phyloP scores from a whole-genome alignment of 2,797 vertebrate species.

The Luscinia megarhynchos region DNA sequence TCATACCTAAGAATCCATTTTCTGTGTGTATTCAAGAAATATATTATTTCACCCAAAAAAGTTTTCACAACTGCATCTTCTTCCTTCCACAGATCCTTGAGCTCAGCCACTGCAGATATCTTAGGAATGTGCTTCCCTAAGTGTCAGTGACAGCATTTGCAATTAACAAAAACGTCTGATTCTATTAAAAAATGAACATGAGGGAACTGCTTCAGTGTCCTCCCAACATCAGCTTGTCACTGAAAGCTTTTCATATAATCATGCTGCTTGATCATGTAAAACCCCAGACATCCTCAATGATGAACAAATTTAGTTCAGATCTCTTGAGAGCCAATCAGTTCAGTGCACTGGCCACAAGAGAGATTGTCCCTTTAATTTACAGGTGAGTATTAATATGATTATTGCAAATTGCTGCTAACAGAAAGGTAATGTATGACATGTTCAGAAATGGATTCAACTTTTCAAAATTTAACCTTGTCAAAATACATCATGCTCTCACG shows the following conservation, averaged over 20 bases:
- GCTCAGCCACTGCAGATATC: not conserved
- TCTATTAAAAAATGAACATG: not conserved
- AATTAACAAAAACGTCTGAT: not conserved
- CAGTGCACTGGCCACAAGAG: not conserved
- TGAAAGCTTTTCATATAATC: not conserved
- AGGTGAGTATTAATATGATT: not conserved
- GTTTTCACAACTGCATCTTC: not conserved
- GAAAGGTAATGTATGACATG: not conserved
- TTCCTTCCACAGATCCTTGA: not conserved
- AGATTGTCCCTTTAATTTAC: not conserved
- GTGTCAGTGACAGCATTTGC: not conserved
- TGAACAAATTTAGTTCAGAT: not conserved
- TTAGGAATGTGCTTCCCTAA: not conserved
- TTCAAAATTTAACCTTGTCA: not conserved
- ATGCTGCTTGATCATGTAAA: not conserved
- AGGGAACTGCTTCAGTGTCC: not conserved
- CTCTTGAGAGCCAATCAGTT: not conserved
- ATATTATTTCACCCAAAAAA: not conserved
- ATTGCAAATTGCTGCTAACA: not conserved
- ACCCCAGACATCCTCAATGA: not conserved
- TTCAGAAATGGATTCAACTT: not conserved
- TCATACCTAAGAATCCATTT: not conserved
- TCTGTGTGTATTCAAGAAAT: not conserved
- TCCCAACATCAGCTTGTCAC: not conserved
- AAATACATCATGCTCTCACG: not conserved